phyloP scores from a whole-genome alignment of 1,140 invertebrate genomes.

The Drosophila littoralis region DNA sequence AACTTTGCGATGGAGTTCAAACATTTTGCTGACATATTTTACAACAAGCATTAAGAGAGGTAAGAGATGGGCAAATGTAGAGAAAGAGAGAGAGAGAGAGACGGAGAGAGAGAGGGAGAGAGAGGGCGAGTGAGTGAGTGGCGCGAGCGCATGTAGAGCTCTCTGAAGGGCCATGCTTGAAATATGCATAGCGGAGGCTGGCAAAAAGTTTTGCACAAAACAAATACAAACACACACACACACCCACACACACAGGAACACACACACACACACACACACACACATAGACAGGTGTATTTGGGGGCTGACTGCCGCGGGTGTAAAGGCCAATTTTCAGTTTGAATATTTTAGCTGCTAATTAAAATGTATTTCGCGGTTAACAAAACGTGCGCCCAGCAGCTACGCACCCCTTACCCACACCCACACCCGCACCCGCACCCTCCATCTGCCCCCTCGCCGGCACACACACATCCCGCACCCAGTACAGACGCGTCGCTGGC shows the following conservation, averaged over 20 bases:
- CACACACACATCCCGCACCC: neutral
- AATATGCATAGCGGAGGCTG: constrained; percentile 64
- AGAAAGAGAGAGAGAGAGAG: neutral
- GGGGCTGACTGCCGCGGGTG: constrained; percentile 32
- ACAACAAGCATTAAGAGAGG: constrained; percentile 1
- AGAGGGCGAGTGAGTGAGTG: neutral
- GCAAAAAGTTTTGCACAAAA: constrained; percentile 51
- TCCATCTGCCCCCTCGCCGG: neutral
- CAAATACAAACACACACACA: constrained; percentile 34
- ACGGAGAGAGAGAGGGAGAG: neutral
- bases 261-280: constrained; percentile 19
- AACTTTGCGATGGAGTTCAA: constrained; percentile 22
- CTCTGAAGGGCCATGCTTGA: constrained; percentile 47
- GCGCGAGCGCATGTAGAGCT: neutral
- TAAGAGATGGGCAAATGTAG: neutral
- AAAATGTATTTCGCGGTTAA: constrained; percentile 80
- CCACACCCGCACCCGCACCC: too few relatives aligned
- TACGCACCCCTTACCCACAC: neutral
- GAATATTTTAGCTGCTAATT: constrained; percentile 81
- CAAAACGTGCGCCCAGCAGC: constrained; percentile 56
- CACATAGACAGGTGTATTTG: constrained; percentile 16
- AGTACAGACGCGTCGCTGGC: neutral
- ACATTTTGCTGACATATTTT: constrained; percentile 45
- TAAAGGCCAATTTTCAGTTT: constrained; percentile 79
- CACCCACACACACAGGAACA: neutral